These are phyloP conservation scores for Sesia apiformis DNA, from an alignment of 2,888 invertebrate species.

Conservation along the genomic window DNA sequence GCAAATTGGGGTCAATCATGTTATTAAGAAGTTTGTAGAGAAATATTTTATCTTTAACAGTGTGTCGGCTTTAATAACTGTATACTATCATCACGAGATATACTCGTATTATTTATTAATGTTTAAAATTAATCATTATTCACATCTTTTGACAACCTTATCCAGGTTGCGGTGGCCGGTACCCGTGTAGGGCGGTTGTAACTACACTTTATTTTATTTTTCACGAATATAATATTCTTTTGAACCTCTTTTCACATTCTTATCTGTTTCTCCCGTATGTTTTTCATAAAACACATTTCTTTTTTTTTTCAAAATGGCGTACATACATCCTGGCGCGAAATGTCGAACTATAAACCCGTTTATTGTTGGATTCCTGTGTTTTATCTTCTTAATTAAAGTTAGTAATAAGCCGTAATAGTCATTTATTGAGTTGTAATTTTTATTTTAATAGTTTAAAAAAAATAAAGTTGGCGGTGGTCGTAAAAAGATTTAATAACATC, in stretches of 20 bases:
- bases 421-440: background rate
- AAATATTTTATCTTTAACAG: too few species aligned
- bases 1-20: too few species aligned
- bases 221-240: conserved; percentile 41
- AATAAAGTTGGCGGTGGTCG: too few species aligned
- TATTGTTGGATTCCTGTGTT: background rate
- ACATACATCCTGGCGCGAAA: background rate
- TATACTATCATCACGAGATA: too few species aligned
- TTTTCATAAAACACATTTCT: background rate
- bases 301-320: conserved; percentile 8
- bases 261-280: conserved; percentile 18
- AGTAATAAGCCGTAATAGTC: background rate
- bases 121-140: too few species aligned
- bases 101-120: too few species aligned
- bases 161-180: conserved; percentile 21
- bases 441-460: background rate
- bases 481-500: too few species aligned
- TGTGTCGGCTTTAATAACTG: too few species aligned
- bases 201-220: conserved; percentile 30
- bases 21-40: too few species aligned
- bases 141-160: conserved; percentile 26
- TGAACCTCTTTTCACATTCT: conserved; percentile 39
- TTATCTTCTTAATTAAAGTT: background rate
- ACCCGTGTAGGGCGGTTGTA: conserved; percentile 38
- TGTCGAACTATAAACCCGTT: background rate